A percentile compares a stretch with the other conserved stretches of the same genome.
Evolutionary conservation across 2,797 vertebrate species (phyloP).

Genomic region (Gallinago nigripennis): DNA sequence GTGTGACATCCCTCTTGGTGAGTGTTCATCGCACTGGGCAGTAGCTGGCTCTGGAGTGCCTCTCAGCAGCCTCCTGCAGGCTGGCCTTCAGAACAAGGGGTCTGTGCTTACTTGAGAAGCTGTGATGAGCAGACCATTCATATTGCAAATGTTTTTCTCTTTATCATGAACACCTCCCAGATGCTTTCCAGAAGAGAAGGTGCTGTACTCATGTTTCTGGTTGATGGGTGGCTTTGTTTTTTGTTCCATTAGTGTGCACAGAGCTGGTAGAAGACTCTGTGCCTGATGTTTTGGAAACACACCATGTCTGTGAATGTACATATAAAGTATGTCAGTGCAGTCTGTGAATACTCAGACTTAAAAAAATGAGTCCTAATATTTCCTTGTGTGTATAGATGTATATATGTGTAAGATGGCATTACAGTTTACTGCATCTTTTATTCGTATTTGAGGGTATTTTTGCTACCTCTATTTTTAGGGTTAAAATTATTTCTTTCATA

Average conservation of each 20-base stretch:
- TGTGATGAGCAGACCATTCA: not conserved
- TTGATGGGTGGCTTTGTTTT: not conserved
- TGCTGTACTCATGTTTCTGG: not conserved
- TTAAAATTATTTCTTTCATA: not conserved
- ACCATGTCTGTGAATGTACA: not conserved
- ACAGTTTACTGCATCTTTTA: not conserved
- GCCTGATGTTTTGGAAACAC: not conserved
- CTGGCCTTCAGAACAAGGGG: not conserved
- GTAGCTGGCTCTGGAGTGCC: not conserved
- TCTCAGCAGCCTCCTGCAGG: not conserved
- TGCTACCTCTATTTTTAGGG: not conserved
- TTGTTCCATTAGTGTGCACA: not conserved
- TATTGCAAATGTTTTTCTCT: not conserved
- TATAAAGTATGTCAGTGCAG: not conserved
- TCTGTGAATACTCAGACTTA: not conserved
- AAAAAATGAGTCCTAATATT: not conserved
- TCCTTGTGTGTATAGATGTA: not conserved
- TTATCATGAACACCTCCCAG: not conserved
- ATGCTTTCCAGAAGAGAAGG: not conserved
- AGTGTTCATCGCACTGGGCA: fast-evolving
- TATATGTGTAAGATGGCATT: not conserved
- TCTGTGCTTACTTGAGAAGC: not conserved
- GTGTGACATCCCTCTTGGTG: not conserved
- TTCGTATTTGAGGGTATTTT: not conserved
- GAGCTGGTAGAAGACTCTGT: not conserved